These are phyloP conservation scores for Opisthograptis luteolata DNA, from an alignment of 2,888 invertebrate species.

Conservation along the genomic window DNA sequence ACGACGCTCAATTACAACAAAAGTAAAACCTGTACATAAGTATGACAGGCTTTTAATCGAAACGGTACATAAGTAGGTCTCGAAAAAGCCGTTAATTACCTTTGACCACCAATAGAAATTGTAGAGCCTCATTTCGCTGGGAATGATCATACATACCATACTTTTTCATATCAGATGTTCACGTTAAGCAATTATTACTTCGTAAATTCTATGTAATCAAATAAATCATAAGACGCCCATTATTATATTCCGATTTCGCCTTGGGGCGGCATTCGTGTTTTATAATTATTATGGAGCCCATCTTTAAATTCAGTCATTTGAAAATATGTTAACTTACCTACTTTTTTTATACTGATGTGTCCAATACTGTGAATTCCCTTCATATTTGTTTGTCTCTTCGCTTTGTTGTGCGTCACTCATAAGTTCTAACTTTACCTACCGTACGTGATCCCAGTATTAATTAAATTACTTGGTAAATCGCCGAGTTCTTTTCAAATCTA, in stretches of 20 bases:
- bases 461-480: background rate
- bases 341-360: background rate
- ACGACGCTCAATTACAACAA: conserved; percentile 40
- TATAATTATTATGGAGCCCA: background rate
- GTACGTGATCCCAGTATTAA: conserved; percentile 3
- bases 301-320: background rate
- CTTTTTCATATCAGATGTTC: background rate
- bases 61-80: conserved; percentile 47
- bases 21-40: conserved; percentile 38
- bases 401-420: conserved; percentile 9
- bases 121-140: conserved; percentile 27
- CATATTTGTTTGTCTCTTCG: conserved; percentile 1
- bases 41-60: conserved; percentile 38
- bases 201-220: background rate
- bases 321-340: background rate
- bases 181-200: background rate
- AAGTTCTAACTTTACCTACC: background rate
- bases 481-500: conserved; percentile 20
- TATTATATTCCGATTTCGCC: background rate
- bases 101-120: conserved; percentile 28
- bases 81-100: conserved; percentile 32
- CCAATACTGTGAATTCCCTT: background rate
- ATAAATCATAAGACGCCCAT: background rate
- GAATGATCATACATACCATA: conserved; percentile 5
- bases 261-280: background rate